A percentile compares a stretch with the other conserved stretches of the same genome.
Evolutionary conservation across 2,113 vertebrate species (phyloP).

Genomic region (Notiomystis cincta): DNA sequence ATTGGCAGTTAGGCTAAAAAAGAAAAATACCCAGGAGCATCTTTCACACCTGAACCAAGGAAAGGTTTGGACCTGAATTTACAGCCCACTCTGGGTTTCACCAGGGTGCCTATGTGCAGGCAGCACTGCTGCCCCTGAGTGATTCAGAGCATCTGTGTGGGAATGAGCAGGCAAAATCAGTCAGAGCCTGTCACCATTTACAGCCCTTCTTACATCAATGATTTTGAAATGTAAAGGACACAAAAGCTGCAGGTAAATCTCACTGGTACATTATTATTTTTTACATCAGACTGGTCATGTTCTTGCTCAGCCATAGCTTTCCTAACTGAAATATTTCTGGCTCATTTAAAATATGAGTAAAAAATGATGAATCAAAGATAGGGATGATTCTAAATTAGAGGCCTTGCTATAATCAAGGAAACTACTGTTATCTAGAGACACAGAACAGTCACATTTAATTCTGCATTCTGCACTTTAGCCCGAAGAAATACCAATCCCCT

Average conservation of each 20-base stretch:
- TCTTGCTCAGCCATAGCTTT: not conserved
- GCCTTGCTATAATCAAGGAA: not conserved
- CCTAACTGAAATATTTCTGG: not conserved
- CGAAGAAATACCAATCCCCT: not conserved
- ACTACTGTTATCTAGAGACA: not conserved
- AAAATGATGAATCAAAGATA: not conserved
- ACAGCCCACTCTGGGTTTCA: not conserved
- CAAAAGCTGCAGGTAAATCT: not conserved
- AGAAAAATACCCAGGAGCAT: not conserved
- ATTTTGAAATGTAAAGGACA: not conserved
- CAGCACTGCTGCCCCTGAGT: fast-evolving
- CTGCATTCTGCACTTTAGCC: not conserved
- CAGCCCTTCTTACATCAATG: not conserved
- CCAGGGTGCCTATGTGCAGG: not conserved
- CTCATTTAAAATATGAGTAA: not conserved
- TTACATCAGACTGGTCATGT: not conserved
- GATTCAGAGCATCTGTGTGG: not conserved
- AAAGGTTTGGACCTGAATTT: not conserved
- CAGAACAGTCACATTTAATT: not conserved
- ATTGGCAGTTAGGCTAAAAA: not conserved
- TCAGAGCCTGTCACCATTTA: not conserved
- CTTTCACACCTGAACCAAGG: not conserved
- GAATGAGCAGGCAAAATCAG: not conserved
- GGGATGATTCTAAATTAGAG: not conserved
- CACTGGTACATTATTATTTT: not conserved